Evolutionary conservation across 1,140 invertebrate species (phyloP), one percentile per base, ranked within the genome.

Genomic region (Microvelia longipes): DNA sequence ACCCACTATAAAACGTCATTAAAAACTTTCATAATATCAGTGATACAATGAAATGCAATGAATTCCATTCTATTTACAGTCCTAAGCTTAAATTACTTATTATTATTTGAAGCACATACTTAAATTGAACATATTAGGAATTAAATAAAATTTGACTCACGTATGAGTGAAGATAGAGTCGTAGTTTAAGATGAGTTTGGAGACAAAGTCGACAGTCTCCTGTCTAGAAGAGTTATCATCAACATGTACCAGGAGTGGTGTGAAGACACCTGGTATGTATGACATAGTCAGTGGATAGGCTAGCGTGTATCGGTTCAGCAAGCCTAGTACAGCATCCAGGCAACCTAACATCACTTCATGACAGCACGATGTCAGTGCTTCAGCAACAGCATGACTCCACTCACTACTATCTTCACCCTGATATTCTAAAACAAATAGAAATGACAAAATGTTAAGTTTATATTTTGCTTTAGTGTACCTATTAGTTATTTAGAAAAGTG

Each of bases 311-410:
- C 76, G 77, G 71, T 81, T 78, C 28, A 83, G 76, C 70, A 81
- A 80, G 29, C 78, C 77, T 2, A 78, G 73, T 65, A 82, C 75
- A 69, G 80, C 81, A n/a, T 79, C 77, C n/a, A 83, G 75, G 13
- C 81, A 70, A 68, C 76, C 77, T 63, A 50, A 19, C 35, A 50
- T 19, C 35, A 50, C 35, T 19, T 79, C 79, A 71, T 82, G 77
- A 50, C 77, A 77, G 2, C 76, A 73, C 26, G 80, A 77, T n/a
- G 81, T 70, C 81, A 73, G 1, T 80, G 73, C 19, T 25, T 63
- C 68, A 15, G 27, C 67, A 64, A 24, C 68, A 29, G 62, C 50
- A 26, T 35, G 67, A 70, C 70, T 70, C 73, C 71, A 74, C 35
- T 70, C 70, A 29, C 29, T 67, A 25, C 35, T 50, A 50, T 50